A percentile compares a stretch with the other conserved stretches of the same genome.
These are phyloP conservation scores for Gallinago jamesoni DNA, from an alignment of 2,113 vertebrate genomes.

Conservation along the genomic window DNA sequence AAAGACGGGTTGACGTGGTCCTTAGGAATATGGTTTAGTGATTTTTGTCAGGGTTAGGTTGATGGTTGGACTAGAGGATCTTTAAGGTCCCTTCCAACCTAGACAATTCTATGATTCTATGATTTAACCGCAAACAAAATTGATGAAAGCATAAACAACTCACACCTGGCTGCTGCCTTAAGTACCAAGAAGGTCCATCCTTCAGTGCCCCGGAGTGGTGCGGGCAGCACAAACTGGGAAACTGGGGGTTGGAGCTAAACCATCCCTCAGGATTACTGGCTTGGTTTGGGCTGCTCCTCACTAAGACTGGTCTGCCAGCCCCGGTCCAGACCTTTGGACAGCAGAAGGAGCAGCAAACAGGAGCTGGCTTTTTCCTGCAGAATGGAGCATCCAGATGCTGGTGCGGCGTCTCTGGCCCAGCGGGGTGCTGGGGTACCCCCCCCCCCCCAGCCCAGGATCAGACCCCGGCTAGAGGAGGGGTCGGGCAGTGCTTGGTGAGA, in stretches of 20 bases:
- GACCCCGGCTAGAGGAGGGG: neutral
- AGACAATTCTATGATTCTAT: too few relatives aligned
- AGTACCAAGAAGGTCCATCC: neutral
- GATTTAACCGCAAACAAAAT: neutral
- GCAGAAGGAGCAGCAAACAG: neutral
- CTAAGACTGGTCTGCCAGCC: neutral
- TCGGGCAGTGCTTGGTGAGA: neutral
- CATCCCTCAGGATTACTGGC: accelerated
- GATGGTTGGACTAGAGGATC: too few relatives aligned
- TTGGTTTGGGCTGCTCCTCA: neutral
- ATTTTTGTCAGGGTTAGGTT: too few relatives aligned
- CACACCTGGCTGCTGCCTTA: neutral
- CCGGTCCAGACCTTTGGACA: accelerated
- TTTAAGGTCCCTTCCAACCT: too few relatives aligned
- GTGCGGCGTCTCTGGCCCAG: too few relatives aligned
- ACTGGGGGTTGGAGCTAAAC: neutral
- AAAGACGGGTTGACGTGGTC: too few relatives aligned
- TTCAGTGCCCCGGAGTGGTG: neutral
- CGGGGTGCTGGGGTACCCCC: neutral
- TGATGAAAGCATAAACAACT: neutral
- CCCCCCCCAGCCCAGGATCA: neutral
- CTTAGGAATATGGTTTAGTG: too few relatives aligned
- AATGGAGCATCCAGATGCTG: neutral
- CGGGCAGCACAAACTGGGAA: neutral
- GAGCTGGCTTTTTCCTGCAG: neutral